Base-by-base conservation (phyloP, 1,140 invertebrate genomes). In the Drosophila lacteicornis region DNA sequence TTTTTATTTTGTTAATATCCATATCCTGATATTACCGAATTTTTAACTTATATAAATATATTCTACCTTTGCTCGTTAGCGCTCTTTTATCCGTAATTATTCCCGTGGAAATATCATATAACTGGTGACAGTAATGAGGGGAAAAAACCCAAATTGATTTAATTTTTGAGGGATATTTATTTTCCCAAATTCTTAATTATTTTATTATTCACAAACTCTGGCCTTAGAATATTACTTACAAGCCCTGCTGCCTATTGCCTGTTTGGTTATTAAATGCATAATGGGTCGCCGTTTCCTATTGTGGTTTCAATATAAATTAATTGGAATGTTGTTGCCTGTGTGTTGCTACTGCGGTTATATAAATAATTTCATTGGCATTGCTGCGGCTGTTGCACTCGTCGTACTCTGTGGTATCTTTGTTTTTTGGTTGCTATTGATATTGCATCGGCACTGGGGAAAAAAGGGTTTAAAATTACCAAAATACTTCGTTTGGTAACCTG, bases 301-400 rank as follows among this genome's bases (percentile, higher is more conserved):
- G 45, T 8, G 45, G 51, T 67, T 77, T 57, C 46, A n/a, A 36
- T 66, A 45, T 25, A 59, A 67, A 70, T 68, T 68, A 68, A 70
- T 70, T 68, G 63, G 13, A 30, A 68, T 68, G 38, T 46, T 47
- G 63, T 68, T 38, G 62, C 33, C 40, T n/a, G 49, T 38, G 40
- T 33, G 40, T 33, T 55, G 49, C 19, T 11, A 13, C n/a, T 40
- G 46, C 46, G 36, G 63, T 65, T 51, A 30, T 22, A 53, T 55
- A 68, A 51, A 69, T 66, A 69, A 38, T 66, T 66, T 69, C 50
- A 66, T 43, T 43, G 66, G 46, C 40, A 43, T 43, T 27, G 58
- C 59, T 62, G 63, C 42, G 57, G 27, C 57, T 61, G 8, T 38
- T 46, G 30, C 19, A 19, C 19, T 46, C 15, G 13, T 22, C 17